Evolutionary conservation across 2,113 vertebrate species (phyloP).

Genomic region (Athene noctua): DNA sequence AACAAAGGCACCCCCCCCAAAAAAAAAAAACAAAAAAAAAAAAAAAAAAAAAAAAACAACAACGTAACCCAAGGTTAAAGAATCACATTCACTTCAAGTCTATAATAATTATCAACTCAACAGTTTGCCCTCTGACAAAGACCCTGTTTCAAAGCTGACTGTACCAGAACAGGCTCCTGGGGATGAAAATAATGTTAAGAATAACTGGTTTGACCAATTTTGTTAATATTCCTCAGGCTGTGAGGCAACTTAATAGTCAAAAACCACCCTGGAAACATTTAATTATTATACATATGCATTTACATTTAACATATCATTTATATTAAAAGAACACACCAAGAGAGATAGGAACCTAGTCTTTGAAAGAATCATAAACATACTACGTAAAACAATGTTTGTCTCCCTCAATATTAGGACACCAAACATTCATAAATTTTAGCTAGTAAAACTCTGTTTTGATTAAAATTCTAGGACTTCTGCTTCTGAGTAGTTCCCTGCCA

Average conservation of each 20-base stretch:
- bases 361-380: not conserved
- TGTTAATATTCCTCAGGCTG: not conserved
- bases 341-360: not conserved
- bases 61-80: not conserved
- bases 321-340: not conserved
- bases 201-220: not conserved
- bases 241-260: not conserved
- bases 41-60: not conserved
- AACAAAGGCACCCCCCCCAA: no score
- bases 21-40: not conserved
- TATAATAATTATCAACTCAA: not conserved
- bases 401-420: not conserved
- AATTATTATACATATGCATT: not conserved
- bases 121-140: not conserved
- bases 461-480: not conserved
- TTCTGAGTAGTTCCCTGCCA: not conserved
- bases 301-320: not conserved
- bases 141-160: not conserved
- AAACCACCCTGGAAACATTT: not conserved
- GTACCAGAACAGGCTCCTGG: not conserved
- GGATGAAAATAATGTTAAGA: not conserved
- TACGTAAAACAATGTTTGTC: not conserved
- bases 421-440: not conserved
- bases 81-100: not conserved
- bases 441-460: not conserved